These are phyloP conservation scores for Calliphora vicina DNA, from an alignment of 1,140 invertebrate genomes.

Conservation along the genomic window DNA sequence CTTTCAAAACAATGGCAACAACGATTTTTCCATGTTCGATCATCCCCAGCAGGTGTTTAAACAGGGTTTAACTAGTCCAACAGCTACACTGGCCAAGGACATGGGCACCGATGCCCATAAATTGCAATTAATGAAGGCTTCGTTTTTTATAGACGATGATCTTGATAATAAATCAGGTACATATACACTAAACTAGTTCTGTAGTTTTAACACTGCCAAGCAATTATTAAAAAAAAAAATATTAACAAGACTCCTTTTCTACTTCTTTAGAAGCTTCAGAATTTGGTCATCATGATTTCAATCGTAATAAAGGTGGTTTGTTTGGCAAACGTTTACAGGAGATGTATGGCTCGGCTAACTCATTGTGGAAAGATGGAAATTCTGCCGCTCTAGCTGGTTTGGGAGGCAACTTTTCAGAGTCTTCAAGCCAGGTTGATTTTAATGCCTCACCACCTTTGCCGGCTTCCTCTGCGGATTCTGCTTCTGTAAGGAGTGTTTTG, in stretches of 20 bases:
- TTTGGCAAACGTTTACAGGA: constrained; percentile 29
- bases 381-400: background rate
- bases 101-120: constrained; percentile 71
- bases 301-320: constrained; percentile 30
- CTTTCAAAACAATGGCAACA: constrained; percentile 48
- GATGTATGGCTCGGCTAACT: constrained; percentile 34
- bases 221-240: too few species aligned
- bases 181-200: background rate
- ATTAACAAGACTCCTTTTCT: background rate
- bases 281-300: constrained; percentile 15
- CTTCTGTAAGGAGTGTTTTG: constrained; percentile 51
- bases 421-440: constrained; percentile 53
- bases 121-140: constrained; percentile 87
- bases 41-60: background rate
- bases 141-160: constrained; percentile 65
- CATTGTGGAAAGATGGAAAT: constrained; percentile 34
- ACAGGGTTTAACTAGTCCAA: constrained; percentile 63
- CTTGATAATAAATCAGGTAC: constrained; percentile 43
- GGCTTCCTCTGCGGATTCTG: constrained; percentile 46
- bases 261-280: constrained; percentile 22
- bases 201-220: too few species aligned
- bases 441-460: constrained; percentile 42
- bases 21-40: constrained; percentile 45
- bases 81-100: constrained; percentile 67
- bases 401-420: constrained; percentile 43